phyloP scores from a whole-genome alignment of 2,888 invertebrate genomes.

The Ramazzottius varieornatus region DNA sequence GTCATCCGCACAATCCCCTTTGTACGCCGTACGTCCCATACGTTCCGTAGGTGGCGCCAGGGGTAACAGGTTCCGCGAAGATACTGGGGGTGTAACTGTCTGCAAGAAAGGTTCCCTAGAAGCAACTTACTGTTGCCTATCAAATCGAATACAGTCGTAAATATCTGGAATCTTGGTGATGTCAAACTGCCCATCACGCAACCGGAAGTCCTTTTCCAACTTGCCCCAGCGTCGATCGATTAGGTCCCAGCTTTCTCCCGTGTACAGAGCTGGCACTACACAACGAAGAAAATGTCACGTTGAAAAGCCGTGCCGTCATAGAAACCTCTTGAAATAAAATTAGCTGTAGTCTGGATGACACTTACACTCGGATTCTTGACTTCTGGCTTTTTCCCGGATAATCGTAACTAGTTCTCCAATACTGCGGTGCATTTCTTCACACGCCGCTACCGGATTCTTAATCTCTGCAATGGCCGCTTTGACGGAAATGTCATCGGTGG shows the following conservation, averaged over 20 bases:
- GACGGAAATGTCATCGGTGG: slow-evolving; percentile 69
- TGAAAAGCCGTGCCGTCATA: too few relatives aligned
- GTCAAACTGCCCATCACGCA: slow-evolving; percentile 69
- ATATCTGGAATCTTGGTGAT: slow-evolving; percentile 98
- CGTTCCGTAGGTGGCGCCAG: too few relatives aligned
- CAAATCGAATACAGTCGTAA: slow-evolving; percentile 96
- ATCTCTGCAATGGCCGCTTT: slow-evolving; percentile 72
- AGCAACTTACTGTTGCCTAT: slow-evolving; percentile 92
- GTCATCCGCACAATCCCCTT: too few relatives aligned
- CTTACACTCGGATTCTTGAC: slow-evolving; percentile 53
- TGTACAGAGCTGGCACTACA: slow-evolving; percentile 65
- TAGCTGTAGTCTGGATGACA: too few relatives aligned
- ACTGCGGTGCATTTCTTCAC: slow-evolving; percentile 59
- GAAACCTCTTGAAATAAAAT: too few relatives aligned
- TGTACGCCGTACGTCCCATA: too few relatives aligned
- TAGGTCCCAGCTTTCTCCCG: slow-evolving; percentile 94
- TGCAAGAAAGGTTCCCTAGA: slow-evolving; percentile 87
- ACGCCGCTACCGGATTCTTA: slow-evolving; percentile 76
- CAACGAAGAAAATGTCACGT: slow-evolving; percentile 1
- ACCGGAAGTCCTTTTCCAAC: slow-evolving; percentile 87
- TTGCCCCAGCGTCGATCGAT: slow-evolving; percentile 93
- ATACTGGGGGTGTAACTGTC: too few relatives aligned
- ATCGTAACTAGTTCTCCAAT: slow-evolving; percentile 61
- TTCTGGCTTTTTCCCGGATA: slow-evolving; percentile 57
- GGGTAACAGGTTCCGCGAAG: too few relatives aligned